Percentiles rank a stretch among this genome's conserved stretches.
These are phyloP conservation scores for Ameiurus melas DNA, from an alignment of 2,113 vertebrate genomes.

Conservation along the genomic window DNA sequence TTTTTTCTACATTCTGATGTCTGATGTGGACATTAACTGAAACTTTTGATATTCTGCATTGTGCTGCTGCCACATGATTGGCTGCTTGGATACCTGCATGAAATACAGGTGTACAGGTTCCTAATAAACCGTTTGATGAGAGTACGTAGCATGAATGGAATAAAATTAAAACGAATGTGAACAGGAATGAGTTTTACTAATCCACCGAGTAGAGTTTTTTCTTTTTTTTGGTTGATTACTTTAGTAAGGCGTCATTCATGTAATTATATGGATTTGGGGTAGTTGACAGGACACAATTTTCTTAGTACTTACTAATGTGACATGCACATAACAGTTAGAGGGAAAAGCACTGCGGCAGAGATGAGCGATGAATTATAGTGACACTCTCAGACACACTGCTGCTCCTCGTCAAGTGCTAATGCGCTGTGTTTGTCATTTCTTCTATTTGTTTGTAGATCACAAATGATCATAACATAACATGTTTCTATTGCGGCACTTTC, in stretches of 20 bases:
- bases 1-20: neutral
- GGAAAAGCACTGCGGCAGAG: neutral
- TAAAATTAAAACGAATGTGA: neutral
- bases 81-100: neutral
- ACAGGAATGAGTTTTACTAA: neutral
- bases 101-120: neutral
- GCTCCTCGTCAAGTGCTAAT: neutral
- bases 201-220: neutral
- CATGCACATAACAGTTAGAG: neutral
- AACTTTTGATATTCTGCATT: neutral
- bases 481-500: neutral
- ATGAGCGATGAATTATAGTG: neutral
- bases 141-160: neutral
- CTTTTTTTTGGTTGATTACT: neutral
- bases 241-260: neutral
- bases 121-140: neutral
- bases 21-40: neutral
- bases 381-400: constrained; percentile 18
- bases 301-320: neutral
- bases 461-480: neutral
- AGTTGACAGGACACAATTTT: neutral
- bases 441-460: neutral
- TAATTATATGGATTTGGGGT: neutral
- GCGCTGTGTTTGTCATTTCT: neutral
- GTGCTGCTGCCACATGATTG: neutral